Conservation (phyloP, 1,140 invertebrate species). For the Drosophila carrolli region DNA sequence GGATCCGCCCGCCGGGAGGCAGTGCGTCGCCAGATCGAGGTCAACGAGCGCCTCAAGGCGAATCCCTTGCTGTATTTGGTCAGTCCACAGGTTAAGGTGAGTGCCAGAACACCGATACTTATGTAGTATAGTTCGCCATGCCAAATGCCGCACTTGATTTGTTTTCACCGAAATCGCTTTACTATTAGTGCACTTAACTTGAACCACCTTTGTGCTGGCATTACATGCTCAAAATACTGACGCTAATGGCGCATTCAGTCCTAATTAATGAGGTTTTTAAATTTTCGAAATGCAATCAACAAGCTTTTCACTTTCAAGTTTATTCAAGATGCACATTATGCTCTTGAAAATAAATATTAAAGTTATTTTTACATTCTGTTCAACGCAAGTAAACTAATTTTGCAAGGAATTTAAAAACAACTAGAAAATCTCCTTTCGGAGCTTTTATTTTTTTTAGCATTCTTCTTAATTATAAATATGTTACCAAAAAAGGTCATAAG, state of each 20-base stretch:
- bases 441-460: too few relatives aligned
- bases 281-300: neutral
- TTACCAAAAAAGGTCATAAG: too few relatives aligned
- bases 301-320: neutral
- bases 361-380: too few relatives aligned
- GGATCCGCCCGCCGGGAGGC: conserved; percentile 97
- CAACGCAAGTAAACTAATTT: too few relatives aligned
- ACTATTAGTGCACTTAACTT: conserved; percentile 14
- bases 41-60: conserved; percentile 95
- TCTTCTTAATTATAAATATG: too few relatives aligned
- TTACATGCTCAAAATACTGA: neutral
- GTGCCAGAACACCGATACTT: conserved; percentile 52
- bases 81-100: conserved; percentile 98
- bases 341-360: too few relatives aligned
- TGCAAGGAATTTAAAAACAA: too few relatives aligned
- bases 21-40: conserved; percentile 94
- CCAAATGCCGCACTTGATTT: conserved; percentile 17
- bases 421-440: too few relatives aligned
- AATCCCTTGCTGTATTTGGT: conserved; percentile 97
- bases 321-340: neutral
- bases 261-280: neutral
- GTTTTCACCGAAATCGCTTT: neutral
- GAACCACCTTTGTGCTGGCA: neutral
- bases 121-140: neutral
- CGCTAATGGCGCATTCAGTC: neutral